Conservation (phyloP, 2,888 invertebrate genomes). For the Pollenia amentaria region DNA sequence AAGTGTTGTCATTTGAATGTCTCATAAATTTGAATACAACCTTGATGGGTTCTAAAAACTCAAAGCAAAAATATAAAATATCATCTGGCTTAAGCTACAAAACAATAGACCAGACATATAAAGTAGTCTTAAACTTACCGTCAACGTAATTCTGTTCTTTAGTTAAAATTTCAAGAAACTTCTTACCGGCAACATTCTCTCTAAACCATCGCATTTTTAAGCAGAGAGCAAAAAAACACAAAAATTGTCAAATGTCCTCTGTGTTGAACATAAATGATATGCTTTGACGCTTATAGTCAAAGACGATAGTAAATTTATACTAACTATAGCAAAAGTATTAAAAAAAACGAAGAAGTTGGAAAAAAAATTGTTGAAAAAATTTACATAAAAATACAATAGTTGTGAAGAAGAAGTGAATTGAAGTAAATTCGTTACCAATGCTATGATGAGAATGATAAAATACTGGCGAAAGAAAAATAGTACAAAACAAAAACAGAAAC, state of each 20-base stretch:
- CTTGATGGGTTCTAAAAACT: constrained; percentile 60
- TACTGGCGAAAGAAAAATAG: constrained; percentile 37
- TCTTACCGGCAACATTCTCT: constrained; percentile 9
- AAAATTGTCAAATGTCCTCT: constrained; percentile 74
- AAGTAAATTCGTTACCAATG: constrained; percentile 49
- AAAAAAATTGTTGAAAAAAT: constrained; percentile 42
- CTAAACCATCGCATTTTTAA: neutral
- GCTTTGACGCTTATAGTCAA: constrained; percentile 74
- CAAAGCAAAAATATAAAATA: constrained; percentile 33
- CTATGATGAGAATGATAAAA: constrained; percentile 64
- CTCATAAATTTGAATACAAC: constrained; percentile 73
- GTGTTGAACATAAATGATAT: constrained; percentile 71
- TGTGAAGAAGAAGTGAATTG: constrained; percentile 33
- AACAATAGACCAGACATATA: constrained; percentile 44
- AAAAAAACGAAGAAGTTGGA: constrained; percentile 28
- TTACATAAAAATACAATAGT: constrained; percentile 72
- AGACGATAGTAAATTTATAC: constrained; percentile 60
- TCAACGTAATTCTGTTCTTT: constrained; percentile 33
- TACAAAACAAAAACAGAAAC: constrained; percentile 38
- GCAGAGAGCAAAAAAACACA: constrained; percentile 30
- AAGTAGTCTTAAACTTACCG: constrained; percentile 23
- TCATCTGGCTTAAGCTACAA: constrained; percentile 8
- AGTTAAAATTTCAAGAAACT: constrained; percentile 15
- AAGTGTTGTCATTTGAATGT: constrained; percentile 69
- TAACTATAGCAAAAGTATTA: constrained; percentile 9